Percentiles rank a stretch among this genome's conserved stretches.
phyloP scores from a whole-genome alignment of 2,888 invertebrate species.

The Caenorhabditis sp. region DNA sequence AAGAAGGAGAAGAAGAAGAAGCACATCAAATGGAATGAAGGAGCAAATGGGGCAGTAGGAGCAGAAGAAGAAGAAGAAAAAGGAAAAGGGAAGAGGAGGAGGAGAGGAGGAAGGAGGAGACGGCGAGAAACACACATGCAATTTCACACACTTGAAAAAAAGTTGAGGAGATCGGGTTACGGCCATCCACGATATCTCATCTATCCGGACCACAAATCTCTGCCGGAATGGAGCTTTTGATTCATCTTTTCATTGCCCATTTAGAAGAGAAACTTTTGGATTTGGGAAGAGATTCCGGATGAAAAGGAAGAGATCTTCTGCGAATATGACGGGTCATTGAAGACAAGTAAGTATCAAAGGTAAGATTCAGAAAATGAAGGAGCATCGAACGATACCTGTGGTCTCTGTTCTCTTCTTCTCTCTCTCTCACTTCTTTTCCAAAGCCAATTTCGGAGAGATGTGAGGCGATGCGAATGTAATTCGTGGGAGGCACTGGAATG shows the following conservation, averaged over 20 bases:
- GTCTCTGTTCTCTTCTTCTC: neutral
- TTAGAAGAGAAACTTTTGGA: neutral
- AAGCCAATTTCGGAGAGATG: conserved; percentile 8
- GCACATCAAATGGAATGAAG: conserved; percentile 62
- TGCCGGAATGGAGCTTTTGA: neutral
- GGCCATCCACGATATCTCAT: no score
- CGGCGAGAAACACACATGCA: conserved; percentile 47
- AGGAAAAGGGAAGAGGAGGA: neutral
- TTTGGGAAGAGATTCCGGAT: neutral
- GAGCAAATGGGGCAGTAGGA: conserved; percentile 59
- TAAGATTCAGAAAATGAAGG: no score
- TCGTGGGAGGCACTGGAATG: conserved; percentile 19
- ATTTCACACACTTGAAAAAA: conserved; percentile 51
- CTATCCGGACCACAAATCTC: neutral
- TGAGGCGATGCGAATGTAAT: conserved; percentile 41
- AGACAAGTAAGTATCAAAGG: no score
- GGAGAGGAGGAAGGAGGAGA: conserved; percentile 21
- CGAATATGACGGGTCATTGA: no score
- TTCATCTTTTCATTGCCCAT: neutral
- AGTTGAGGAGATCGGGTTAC: conserved; percentile 19
- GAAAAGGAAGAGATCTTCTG: conserved; percentile 1
- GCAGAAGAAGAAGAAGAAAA: conserved; percentile 23
- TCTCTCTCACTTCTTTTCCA: neutral
- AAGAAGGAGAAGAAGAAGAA: conserved; percentile 19
- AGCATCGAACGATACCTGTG: neutral